Base-by-base conservation (phyloP, 92 coral and sea anemone species). In the Actinostola sp. region DNA sequence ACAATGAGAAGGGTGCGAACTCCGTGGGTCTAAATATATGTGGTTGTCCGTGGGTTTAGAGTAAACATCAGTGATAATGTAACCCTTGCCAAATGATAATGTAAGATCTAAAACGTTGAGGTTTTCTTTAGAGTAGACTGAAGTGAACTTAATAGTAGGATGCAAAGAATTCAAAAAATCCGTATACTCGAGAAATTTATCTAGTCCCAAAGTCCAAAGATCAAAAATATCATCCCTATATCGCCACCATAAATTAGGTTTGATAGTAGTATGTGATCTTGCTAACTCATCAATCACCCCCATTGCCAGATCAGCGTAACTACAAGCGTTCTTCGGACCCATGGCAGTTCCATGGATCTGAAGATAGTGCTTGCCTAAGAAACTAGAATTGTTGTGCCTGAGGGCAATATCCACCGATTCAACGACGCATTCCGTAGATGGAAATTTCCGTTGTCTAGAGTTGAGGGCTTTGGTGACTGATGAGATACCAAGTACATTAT, bases 401-500 rank as follows among this genome's bases (percentile, higher is more conserved):
- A n/a, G n/a, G n/a, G n/a, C n/a, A n/a, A 67, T 65, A 34, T 66
- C 50, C 7, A 82, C 77, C 0, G 82, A 75, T 19, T 82, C 77
- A 0, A 60, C 46, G 8, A 82, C 66, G 50, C 87, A 74, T 27
- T 82, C 76, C 3, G 82, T 82, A 12, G 77, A 82, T 2, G 81
- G 66, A 38, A 54, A 48, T 24, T 49, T 45, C 23, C 58, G 46
- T 4, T 33, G 8, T 41, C 71, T 53, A 1, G 69, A 10, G 16
- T 63, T 48, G 3, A 66, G 70, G 0, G 81, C 86, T 24, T 66
- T 1, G 0, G 63, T 54, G 24, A 66, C 63, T 16, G 76, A 1
- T 13, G 55, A 30, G 10, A 70, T 25, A 0, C 68, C 61, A 0
- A 39, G 25, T 1, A 50, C 0, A 64, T 64, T 64, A 50, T 75